Base-by-base conservation (phyloP, 2,888 invertebrate genomes). In the Diarsia rubi region DNA sequence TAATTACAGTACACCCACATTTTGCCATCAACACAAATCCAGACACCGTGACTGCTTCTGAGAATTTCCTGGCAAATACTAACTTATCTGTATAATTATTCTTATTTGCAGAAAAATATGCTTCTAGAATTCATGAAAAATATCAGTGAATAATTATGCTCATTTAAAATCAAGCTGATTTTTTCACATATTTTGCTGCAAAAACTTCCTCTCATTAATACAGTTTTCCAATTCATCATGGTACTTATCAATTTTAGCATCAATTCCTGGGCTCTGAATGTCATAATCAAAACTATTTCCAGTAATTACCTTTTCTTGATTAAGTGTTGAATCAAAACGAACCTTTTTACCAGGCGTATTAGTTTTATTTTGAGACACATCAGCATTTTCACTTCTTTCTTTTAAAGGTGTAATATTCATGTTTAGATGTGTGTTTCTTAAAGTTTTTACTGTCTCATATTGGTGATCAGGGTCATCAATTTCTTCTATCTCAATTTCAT, bases 181-280 rank as follows among this genome's bases (percentile, higher is more conserved):
- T 1, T 12, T 21, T 91, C 62, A 95, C 94, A 96, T 95, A 87
- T 96, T 96, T 81, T 96, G 96, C 72, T 95, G 93, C 75, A 97
- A 90, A 82, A 94, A 94, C 74, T 97, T 97, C 71, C 93, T 94
- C 78, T 97, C 97, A 87, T 97, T 97, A 1, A 96, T 96, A 87
- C 97, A 96, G 71, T 97, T 97, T 76, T 97, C 97, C 54, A 97
- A 81, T 83, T 97, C 97, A 88, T 97, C 96, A 79, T 97, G 96
- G 83, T 95, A 97, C 78, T 94, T 96, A 21, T 97, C 96, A 60
- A 97, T 93, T 84, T 96, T 95, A 0, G 91, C 89, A 85, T 97
- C 96, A 68, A 97, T 94, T 0, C 96, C 96, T 0, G 96, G 96
- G 86, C 96, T 96, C 74, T 94, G 94, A 2, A 96, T 87, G n/a